phyloP scores from a whole-genome alignment of 2,888 invertebrate species.

The Lymantria dispar region DNA sequence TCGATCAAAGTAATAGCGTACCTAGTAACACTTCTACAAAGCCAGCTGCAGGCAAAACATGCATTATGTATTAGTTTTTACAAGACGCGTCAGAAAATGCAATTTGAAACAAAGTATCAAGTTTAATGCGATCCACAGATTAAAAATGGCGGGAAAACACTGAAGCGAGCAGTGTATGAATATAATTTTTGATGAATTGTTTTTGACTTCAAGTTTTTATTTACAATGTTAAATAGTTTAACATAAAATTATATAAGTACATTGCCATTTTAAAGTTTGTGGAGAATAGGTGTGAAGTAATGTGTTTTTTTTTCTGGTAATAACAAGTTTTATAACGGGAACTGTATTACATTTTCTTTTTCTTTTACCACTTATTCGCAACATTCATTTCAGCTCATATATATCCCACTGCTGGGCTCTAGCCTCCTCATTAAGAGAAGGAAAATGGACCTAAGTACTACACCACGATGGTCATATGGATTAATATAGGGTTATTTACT shows the following conservation, averaged over 20 bases:
- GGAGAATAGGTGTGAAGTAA: background rate
- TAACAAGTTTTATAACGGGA: no score
- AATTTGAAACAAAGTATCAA: conserved; percentile 81
- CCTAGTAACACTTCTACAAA: conserved; percentile 44
- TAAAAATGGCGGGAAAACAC: conserved; percentile 60
- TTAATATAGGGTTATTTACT: no score
- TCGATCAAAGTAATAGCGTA: conserved; percentile 1
- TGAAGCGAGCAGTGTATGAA: conserved; percentile 20
- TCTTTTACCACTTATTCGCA: no score
- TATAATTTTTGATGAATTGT: conserved; percentile 34
- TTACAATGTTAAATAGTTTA: background rate
- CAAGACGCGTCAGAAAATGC: conserved; percentile 72
- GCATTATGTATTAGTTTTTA: conserved; percentile 80
- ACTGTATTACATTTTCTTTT: no score
- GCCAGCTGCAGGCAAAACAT: conserved; percentile 70
- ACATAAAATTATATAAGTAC: background rate
- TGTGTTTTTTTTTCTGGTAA: no score
- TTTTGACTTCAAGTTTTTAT: conserved; percentile 8
- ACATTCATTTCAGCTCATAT: no score
- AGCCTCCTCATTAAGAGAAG: no score
- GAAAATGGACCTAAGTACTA: no score
- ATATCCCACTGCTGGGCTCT: no score
- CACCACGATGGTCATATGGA: no score
- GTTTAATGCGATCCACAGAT: conserved; percentile 76
- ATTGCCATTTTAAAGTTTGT: background rate